These are phyloP conservation scores for Eupsittula cactorum DNA, from an alignment of 2,113 vertebrate genomes.

Conservation along the genomic window DNA sequence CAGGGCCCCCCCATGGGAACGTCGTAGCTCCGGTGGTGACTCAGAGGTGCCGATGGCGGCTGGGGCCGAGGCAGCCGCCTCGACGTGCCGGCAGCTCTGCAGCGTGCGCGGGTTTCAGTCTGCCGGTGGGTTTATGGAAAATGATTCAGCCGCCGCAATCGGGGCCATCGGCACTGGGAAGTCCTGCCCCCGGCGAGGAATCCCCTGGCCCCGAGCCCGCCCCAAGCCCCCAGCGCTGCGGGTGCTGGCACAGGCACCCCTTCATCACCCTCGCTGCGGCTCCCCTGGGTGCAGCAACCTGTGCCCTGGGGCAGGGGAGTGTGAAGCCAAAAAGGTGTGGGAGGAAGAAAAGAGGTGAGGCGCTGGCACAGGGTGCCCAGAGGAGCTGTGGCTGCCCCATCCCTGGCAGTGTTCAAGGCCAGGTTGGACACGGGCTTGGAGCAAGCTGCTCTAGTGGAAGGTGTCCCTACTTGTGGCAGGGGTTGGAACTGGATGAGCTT, in stretches of 20 bases:
- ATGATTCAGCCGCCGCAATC: constrained; percentile 57
- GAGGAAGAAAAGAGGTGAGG: background rate
- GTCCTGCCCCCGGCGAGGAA: constrained; percentile 33
- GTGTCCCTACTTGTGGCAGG: background rate
- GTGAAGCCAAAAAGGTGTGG: background rate
- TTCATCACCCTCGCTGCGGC: background rate
- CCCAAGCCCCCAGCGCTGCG: background rate
- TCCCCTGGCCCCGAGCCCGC: constrained; percentile 44
- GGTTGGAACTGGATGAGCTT: background rate
- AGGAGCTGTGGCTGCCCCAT: background rate
- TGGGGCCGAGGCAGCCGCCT: background rate
- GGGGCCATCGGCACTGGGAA: constrained; percentile 41
- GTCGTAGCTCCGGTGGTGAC: background rate
- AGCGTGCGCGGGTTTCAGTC: background rate
- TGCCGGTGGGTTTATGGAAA: background rate
- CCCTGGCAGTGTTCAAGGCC: background rate
- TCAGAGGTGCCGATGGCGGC: constrained; percentile 1
- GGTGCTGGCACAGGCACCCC: background rate
- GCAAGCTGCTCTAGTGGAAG: background rate
- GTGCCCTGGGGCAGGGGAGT: background rate
- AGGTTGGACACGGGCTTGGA: background rate
- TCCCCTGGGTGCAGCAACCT: background rate
- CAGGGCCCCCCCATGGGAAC: background rate
- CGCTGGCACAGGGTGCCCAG: background rate
- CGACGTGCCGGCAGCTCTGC: background rate